A percentile compares a stretch with the other conserved stretches of the same genome.
phyloP scores from a whole-genome alignment of 2,797 vertebrate species.

The Rhadinocentrus ornatus region DNA sequence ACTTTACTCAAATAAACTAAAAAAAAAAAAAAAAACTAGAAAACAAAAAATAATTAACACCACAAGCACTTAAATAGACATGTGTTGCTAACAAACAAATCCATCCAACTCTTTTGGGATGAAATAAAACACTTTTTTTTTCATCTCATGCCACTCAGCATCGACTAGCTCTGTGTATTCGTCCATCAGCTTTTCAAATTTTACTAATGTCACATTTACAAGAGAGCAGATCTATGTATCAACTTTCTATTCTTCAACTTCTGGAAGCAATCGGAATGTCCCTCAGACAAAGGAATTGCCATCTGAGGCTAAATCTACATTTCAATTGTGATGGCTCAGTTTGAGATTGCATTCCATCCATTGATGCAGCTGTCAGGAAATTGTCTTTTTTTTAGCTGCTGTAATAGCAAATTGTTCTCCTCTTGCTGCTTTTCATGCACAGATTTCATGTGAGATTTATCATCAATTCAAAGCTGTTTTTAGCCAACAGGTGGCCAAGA shows the following conservation, averaged over 20 bases:
- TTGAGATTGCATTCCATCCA: slow-evolving; percentile 60
- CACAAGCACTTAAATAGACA: background rate
- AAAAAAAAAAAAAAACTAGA: too few species aligned
- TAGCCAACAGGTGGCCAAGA: slow-evolving; percentile 72
- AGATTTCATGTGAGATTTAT: slow-evolving; percentile 40
- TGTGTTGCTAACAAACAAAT: background rate
- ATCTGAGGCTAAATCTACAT: slow-evolving; percentile 53
- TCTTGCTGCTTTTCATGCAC: slow-evolving; percentile 24
- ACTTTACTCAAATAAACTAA: too few species aligned
- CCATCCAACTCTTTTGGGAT: background rate
- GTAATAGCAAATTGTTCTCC: slow-evolving; percentile 45
- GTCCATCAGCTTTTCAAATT: slow-evolving; percentile 10
- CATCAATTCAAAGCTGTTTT: slow-evolving; percentile 59
- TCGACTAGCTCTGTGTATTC: background rate
- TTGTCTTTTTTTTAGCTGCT: slow-evolving; percentile 12
- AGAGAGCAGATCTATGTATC: slow-evolving; percentile 8
- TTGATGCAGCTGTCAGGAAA: slow-evolving; percentile 39
- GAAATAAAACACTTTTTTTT: slow-evolving; percentile 1
- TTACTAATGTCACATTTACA: slow-evolving; percentile 37
- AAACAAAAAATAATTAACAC: background rate
- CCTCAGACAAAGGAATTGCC: slow-evolving; percentile 28
- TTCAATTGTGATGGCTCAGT: slow-evolving; percentile 45
- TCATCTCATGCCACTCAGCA: slow-evolving; percentile 9
- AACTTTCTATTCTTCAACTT: slow-evolving; percentile 24
- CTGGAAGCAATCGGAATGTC: slow-evolving; percentile 33